Evolutionary conservation across 2,888 invertebrate species (phyloP).

Genomic region (Caradrina clavipalpis): DNA sequence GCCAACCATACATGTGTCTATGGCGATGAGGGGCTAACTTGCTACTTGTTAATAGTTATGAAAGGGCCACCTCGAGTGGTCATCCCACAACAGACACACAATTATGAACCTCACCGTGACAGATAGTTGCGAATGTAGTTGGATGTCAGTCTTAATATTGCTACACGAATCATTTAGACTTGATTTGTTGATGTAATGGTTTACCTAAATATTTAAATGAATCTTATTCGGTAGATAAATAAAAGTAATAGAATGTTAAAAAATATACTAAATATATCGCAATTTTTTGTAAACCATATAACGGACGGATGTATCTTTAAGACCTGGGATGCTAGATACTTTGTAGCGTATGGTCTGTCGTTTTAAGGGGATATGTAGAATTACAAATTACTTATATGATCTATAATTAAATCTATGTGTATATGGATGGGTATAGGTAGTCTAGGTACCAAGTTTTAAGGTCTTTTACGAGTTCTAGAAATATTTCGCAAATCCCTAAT

Average conservation of each 20-base stretch:
- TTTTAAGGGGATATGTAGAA: too few species aligned
- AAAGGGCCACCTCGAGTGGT: slow-evolving; percentile 76
- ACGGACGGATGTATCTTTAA: too few species aligned
- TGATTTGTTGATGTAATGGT: slow-evolving; percentile 22
- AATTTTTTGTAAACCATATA: too few species aligned
- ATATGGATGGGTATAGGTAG: too few species aligned
- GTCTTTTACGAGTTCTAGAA: too few species aligned
- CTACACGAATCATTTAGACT: slow-evolving; percentile 33
- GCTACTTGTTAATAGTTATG: slow-evolving; percentile 83
- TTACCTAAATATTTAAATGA: background rate
- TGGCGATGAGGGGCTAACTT: slow-evolving; percentile 81
- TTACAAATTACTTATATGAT: too few species aligned
- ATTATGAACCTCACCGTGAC: slow-evolving; percentile 74
- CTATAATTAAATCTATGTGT: too few species aligned
- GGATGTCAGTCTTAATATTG: slow-evolving; percentile 43
- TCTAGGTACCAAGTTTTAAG: too few species aligned
- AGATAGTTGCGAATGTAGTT: slow-evolving; percentile 63
- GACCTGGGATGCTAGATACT: too few species aligned
- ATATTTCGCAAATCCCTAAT: too few species aligned
- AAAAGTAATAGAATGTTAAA: background rate
- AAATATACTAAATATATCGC: background rate
- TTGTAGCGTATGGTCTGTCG: too few species aligned
- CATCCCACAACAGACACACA: slow-evolving; percentile 74
- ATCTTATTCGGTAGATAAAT: too few species aligned
- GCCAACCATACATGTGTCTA: slow-evolving; percentile 84